A percentile compares a stretch with the other conserved stretches of the same genome.
phyloP scores from a whole-genome alignment of 2,113 vertebrate species.

The Lampris incognitus region DNA sequence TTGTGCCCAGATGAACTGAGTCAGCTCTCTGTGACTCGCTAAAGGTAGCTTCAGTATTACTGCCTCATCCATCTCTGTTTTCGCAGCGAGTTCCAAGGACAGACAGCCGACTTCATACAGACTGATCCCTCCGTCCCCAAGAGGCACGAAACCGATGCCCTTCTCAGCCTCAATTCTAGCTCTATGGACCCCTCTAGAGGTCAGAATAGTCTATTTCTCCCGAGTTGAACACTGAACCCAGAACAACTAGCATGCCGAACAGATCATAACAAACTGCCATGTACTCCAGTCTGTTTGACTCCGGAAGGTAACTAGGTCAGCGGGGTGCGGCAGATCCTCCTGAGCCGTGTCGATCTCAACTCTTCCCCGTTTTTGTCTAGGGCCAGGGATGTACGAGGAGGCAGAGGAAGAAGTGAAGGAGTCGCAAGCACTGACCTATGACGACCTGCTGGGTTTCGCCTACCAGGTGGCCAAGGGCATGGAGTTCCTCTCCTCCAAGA shows the following conservation, averaged over 20 bases:
- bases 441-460: constrained; percentile 93
- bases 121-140: constrained; percentile 59
- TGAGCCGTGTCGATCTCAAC: neutral
- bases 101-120: constrained; percentile 57
- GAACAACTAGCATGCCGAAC: neutral
- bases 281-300: neutral
- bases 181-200: constrained; percentile 60
- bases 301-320: neutral
- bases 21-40: no score
- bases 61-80: constrained; percentile 4
- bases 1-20: no score
- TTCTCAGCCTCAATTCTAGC: constrained; percentile 48
- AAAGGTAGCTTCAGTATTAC: no score
- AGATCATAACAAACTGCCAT: neutral
- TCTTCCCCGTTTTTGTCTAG: constrained; percentile 21
- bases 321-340: no score
- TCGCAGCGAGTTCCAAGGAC: constrained; percentile 52
- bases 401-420: constrained; percentile 73
- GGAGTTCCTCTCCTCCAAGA: constrained; percentile 95
- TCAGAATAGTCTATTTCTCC: constrained; percentile 32
- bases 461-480: constrained; percentile 97
- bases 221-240: neutral
- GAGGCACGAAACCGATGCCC: constrained; percentile 64
- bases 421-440: constrained; percentile 88
- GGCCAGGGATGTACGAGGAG: constrained; percentile 41